Evolutionary conservation across 2,113 vertebrate genomes (phyloP), one percentile per base, ranked within the genome.

Genomic region (Oriolus oriolus): DNA sequence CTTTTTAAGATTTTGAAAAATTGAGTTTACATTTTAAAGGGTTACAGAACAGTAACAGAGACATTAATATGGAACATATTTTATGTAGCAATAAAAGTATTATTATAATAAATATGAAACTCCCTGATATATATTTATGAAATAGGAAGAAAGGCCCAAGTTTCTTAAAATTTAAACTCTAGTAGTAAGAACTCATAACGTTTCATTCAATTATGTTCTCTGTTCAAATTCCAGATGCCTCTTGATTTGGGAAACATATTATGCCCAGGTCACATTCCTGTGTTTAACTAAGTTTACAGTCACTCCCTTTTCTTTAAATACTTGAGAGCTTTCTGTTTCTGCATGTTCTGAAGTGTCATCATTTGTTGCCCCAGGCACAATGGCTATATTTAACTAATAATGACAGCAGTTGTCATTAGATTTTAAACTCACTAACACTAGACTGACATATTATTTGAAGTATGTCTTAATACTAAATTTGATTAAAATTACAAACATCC

Each of bases 401-500:
- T 96, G 97, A 98, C 98, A 98, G 97, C 84, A 94, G 78, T 96
- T 98, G 98, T 98, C 97, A 98, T 98, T 98, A 98, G 97, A 98
- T 98, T 97, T 98, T 97, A 98, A 98, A 98, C 98, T 98, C 98
- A 98, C 98, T 98, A 98, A 98, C 98, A 98, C 97, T 81, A 98
- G 97, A 93, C 95, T 98, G 98, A 98, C 98, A 98, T 98, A 98
- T 98, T 96, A 97, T 96, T 97, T 98, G 95, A 98, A 98, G 98
- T 96, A 98, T 97, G 97, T 95, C 96, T 97, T 98, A 97, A 97
- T 97, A 97, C 85, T 95, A 97, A 96, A 96, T 97, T 97, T 98
- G 98, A 98, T 98, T 98, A 97, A 97, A 97, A 98, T 98, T 97
- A 98, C 97, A 97, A 98, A 98, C 97, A 98, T 97, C 96, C 94